A percentile compares a stretch with the other conserved stretches of the same genome.
phyloP scores from a whole-genome alignment of 2,797 vertebrate genomes.

The Poecilia gillii region DNA sequence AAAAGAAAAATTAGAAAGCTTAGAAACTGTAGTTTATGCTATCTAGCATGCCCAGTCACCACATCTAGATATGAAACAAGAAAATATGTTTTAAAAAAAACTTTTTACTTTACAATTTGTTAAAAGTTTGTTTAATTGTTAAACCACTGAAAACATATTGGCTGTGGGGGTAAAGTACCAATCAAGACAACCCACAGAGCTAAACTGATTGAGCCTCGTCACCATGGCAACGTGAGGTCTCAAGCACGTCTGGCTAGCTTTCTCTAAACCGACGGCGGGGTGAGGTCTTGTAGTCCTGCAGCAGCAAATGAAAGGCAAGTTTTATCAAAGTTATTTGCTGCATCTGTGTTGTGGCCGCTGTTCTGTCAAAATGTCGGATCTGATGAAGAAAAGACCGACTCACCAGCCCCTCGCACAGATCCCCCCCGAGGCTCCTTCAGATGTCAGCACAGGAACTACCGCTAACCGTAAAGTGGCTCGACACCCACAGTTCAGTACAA shows the following conservation, averaged over 20 bases:
- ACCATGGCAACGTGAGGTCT: neutral
- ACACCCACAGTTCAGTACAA: neutral
- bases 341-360: neutral
- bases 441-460: constrained; percentile 17
- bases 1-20: neutral
- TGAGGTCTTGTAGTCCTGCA: neutral
- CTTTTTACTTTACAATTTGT: neutral
- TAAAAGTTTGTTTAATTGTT: neutral
- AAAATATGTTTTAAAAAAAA: neutral
- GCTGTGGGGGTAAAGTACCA: neutral
- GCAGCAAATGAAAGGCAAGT: neutral
- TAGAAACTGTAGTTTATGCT: neutral
- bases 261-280: neutral
- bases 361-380: constrained; percentile 18
- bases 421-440: constrained; percentile 14
- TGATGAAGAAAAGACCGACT: constrained; percentile 8
- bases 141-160: neutral
- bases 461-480: constrained; percentile 43
- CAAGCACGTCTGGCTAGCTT: neutral
- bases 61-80: neutral
- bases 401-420: constrained; percentile 4
- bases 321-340: constrained; percentile 4
- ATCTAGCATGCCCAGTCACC: neutral
- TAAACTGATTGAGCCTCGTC: neutral
- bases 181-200: neutral